phyloP scores from a whole-genome alignment of 2,797 vertebrate genomes.

The Parauchenoglanis punctatus region DNA sequence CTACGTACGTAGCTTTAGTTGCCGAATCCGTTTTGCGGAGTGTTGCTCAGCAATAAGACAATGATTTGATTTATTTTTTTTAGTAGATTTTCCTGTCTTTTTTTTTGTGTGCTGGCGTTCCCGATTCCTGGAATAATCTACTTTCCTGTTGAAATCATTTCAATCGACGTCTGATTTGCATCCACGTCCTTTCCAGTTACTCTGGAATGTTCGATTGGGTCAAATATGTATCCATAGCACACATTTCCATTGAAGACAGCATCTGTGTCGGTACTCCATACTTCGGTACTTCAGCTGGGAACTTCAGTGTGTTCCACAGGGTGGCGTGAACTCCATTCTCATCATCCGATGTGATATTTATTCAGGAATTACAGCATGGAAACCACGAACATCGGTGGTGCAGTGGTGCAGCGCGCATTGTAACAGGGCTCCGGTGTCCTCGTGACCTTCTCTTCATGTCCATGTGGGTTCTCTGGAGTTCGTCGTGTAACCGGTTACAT shows the following conservation, averaged over 20 bases:
- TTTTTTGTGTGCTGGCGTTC: background rate
- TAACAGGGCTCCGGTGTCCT: too few species aligned
- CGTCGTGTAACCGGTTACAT: background rate
- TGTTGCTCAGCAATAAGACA: background rate
- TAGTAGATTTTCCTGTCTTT: background rate
- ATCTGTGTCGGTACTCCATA: background rate
- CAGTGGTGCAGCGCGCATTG: too few species aligned
- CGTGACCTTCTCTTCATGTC: background rate
- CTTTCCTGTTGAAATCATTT: background rate
- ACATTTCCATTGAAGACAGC: background rate
- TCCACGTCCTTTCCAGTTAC: background rate
- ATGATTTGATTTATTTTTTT: background rate
- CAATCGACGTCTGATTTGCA: background rate
- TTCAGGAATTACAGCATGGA: background rate
- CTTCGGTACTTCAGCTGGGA: background rate
- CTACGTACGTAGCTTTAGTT: background rate
- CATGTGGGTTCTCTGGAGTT: background rate
- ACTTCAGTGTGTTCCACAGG: background rate
- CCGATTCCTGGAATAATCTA: background rate
- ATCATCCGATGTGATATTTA: background rate
- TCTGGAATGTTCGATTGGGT: background rate
- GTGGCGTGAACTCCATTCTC: too few species aligned
- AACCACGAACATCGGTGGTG: background rate
- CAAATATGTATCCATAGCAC: background rate
- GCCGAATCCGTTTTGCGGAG: background rate